phyloP scores from a whole-genome alignment of 2,888 invertebrate species.

The Conistra vaccinii region DNA sequence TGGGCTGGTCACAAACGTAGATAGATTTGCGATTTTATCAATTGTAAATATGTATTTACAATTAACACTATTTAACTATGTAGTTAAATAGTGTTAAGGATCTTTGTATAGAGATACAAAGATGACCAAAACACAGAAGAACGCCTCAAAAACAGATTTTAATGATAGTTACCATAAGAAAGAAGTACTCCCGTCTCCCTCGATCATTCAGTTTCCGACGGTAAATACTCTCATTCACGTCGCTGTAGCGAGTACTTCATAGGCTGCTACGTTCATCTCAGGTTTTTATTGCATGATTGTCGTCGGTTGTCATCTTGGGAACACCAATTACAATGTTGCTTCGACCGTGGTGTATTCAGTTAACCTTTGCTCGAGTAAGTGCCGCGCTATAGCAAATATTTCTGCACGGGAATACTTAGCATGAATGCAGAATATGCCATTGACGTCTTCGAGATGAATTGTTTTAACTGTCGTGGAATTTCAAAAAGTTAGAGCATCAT shows the following conservation, averaged over 20 bases:
- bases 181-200: neutral
- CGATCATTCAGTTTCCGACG: slow-evolving; percentile 13
- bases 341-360: slow-evolving; percentile 72
- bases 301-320: slow-evolving; percentile 74
- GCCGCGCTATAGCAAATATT: slow-evolving; percentile 56
- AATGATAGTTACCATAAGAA: neutral
- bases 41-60: no score
- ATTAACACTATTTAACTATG: no score
- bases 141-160: neutral
- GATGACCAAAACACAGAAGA: neutral
- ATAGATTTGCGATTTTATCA: neutral
- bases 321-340: slow-evolving; percentile 78
- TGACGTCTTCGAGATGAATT: slow-evolving; percentile 15
- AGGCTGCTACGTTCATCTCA: slow-evolving; percentile 59
- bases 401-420: slow-evolving; percentile 32
- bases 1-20: neutral
- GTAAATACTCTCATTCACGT: slow-evolving; percentile 42
- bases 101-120: neutral
- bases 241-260: slow-evolving; percentile 48
- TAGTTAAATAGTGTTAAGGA: no score
- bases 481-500: neutral
- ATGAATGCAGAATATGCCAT: slow-evolving; percentile 30
- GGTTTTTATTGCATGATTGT: slow-evolving; percentile 83
- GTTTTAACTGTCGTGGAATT: slow-evolving; percentile 8
- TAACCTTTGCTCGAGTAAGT: slow-evolving; percentile 66